These are phyloP conservation scores for Patella pellucida DNA, from an alignment of 2,888 invertebrate species.

Conservation along the genomic window DNA sequence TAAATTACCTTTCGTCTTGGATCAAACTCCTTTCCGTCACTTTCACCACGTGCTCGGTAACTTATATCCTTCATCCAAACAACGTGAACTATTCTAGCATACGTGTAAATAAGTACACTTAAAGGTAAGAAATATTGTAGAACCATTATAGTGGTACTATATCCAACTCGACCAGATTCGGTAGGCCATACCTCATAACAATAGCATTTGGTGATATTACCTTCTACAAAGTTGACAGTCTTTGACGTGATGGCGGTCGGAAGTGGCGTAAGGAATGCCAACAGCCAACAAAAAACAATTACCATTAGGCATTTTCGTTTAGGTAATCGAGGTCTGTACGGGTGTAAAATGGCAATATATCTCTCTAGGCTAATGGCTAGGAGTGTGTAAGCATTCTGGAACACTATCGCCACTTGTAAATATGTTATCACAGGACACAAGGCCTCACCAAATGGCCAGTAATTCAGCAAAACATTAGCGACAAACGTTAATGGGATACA, in stretches of 20 bases:
- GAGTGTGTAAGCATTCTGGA: constrained; percentile 88
- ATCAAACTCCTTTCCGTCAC: background rate
- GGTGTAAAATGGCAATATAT: constrained; percentile 90
- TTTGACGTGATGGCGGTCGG: constrained; percentile 84
- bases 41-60: background rate
- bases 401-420: constrained; percentile 75
- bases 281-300: constrained; percentile 81
- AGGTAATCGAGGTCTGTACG: constrained; percentile 84
- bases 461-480: constrained; percentile 81
- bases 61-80: constrained; percentile 86
- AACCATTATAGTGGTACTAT: constrained; percentile 82
- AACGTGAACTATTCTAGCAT: constrained; percentile 86
- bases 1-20: background rate
- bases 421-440: constrained; percentile 88
- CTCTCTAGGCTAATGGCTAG: constrained; percentile 91
- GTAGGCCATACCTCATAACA: constrained; percentile 24
- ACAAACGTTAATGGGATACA: constrained; percentile 76
- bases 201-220: background rate
- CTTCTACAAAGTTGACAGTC: constrained; percentile 24
- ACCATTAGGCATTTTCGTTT: constrained; percentile 80
- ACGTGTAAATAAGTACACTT: constrained; percentile 84
- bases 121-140: constrained; percentile 88
- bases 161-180: constrained; percentile 62
- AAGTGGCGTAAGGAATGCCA: constrained; percentile 83
- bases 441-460: constrained; percentile 88